Evolutionary conservation across 2,888 invertebrate genomes (phyloP), one percentile per base, ranked within the genome.

Genomic region (Agrochola macilenta): DNA sequence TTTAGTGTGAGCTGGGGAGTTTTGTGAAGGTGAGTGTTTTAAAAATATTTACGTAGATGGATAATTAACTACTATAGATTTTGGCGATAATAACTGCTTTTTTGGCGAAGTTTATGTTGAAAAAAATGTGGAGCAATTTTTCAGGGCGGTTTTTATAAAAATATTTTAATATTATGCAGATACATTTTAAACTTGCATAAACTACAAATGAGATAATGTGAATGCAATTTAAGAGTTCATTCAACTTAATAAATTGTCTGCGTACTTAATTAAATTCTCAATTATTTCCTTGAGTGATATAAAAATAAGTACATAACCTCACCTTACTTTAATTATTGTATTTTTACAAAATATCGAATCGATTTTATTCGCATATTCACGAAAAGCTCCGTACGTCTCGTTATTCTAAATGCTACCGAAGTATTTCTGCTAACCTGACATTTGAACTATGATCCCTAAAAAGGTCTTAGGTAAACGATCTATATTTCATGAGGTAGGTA

Each of bases 11-110:
- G n/a, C 64, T 46, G 76, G 54, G 39, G 58, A 57, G 30, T 61
- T 30, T 74, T 70, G 12, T 46, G n/a, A 76, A 79, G 77, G 87
- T 88, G 14, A 61, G 87, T 78, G 60, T 26, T 69, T 58, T 46
- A n/a, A 0, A 9, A 8, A 23, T 64, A 52, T 2, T 39, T 14
- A 20, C 17, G 0, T n/a, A 23, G 20, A 46, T 46, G 46, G 46
- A 7, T 66, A 49, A 1, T 5, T 49, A 49, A 5, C 17, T 17
- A n/a, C 23, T 49, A 14, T 8, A 30, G 26, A 23, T 58, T 52
- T 58, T 52, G 8, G 11, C 14, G 39, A 71, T 1, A 20, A 20
- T 23, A 49, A 26, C 20, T 49, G 49, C 12, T 61, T 72, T 73
- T 60, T 1, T 2, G 1, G 35, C 0, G 20, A 69, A 54, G 4